Percentiles rank a stretch among this genome's conserved stretches.
phyloP scores from a whole-genome alignment of 1,140 invertebrate species.

The Calliphora vicina region DNA sequence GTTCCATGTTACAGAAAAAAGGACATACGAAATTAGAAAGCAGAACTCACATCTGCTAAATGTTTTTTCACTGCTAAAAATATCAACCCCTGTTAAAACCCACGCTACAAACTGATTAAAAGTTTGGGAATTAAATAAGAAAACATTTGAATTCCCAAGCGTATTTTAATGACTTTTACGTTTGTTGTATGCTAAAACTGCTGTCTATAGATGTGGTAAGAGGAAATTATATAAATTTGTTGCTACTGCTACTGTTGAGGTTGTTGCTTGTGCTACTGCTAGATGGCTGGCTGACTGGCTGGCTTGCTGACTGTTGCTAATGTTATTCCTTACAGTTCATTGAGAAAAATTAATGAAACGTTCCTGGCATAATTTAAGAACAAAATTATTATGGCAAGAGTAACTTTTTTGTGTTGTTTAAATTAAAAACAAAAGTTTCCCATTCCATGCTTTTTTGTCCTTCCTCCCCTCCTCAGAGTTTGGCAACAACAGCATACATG shows the following conservation, averaged over 20 bases:
- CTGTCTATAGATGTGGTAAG: neutral
- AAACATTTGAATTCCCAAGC: constrained; percentile 16
- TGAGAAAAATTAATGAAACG: constrained; percentile 36
- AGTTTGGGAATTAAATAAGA: neutral
- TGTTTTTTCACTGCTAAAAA: too few relatives aligned
- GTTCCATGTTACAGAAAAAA: too few relatives aligned
- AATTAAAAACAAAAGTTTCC: neutral
- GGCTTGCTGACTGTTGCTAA: neutral
- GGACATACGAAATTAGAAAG: too few relatives aligned
- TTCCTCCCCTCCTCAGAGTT: too few relatives aligned
- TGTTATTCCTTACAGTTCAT: constrained; percentile 25
- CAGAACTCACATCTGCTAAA: too few relatives aligned
- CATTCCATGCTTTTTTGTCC: too few relatives aligned
- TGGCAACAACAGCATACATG: neutral
- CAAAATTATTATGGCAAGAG: neutral
- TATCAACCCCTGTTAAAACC: neutral
- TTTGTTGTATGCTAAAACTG: neutral
- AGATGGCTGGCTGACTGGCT: neutral
- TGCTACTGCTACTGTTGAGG: neutral
- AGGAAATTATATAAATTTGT: constrained; percentile 2
- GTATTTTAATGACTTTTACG: constrained; percentile 6
- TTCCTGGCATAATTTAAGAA: constrained; percentile 3
- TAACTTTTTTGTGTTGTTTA: neutral
- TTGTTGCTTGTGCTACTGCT: neutral
- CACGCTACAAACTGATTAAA: neutral